Evolutionary conservation across 92 coral and sea anemone genomes (phyloP).

Genomic region (Phenganax subtilis): DNA sequence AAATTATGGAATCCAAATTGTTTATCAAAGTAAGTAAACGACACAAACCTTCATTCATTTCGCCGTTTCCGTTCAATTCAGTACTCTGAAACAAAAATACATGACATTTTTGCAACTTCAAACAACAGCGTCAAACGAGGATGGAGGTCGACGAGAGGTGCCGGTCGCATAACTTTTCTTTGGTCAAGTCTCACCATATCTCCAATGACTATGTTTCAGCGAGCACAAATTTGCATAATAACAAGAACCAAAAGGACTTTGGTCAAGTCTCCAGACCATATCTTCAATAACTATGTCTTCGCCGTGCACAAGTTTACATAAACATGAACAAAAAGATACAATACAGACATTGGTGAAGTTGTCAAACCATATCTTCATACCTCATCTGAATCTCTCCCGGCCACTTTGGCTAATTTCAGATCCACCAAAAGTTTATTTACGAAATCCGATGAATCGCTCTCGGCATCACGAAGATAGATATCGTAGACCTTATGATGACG

Average conservation of each 20-base stretch:
- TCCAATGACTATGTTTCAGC: too few relatives aligned
- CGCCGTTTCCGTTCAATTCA: slow-evolving; percentile 14
- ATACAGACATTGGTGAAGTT: too few relatives aligned
- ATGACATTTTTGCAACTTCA: background rate
- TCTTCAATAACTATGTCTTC: too few relatives aligned
- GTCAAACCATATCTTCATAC: background rate
- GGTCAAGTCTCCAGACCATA: too few relatives aligned
- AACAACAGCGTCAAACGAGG: background rate
- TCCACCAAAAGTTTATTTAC: slow-evolving; percentile 37
- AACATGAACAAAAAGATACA: background rate
- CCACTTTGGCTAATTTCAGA: slow-evolving; percentile 36
- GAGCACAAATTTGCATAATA: too few relatives aligned
- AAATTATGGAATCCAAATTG: background rate
- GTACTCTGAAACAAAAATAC: slow-evolving; percentile 6
- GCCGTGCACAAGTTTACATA: background rate
- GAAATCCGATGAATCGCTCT: slow-evolving; percentile 27
- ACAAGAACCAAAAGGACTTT: too few relatives aligned
- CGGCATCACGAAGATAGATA: slow-evolving; percentile 38
- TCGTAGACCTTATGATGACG: slow-evolving; percentile 27
- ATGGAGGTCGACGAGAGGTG: too few relatives aligned
- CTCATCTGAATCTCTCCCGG: slow-evolving; percentile 39
- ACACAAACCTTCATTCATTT: background rate
- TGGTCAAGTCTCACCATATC: too few relatives aligned
- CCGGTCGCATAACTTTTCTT: too few relatives aligned
- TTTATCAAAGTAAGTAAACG: background rate